phyloP scores from a whole-genome alignment of 2,113 vertebrate genomes.

The Oreochromis spilurus region DNA sequence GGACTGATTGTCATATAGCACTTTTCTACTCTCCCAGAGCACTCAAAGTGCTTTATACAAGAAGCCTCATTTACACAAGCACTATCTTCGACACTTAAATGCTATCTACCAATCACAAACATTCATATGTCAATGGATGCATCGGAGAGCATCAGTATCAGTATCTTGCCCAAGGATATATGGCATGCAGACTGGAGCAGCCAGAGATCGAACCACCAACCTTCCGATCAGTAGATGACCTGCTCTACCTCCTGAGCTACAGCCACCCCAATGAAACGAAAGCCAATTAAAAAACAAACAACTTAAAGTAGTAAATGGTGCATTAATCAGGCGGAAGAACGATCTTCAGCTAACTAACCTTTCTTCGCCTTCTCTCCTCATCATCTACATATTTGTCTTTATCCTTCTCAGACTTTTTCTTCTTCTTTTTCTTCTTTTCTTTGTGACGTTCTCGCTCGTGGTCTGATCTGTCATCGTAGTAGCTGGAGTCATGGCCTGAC shows the following conservation, averaged over 20 bases:
- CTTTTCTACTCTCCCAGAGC: background rate
- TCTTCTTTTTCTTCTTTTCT: slow-evolving; percentile 98
- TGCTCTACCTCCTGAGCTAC: background rate
- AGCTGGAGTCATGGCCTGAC: slow-evolving; percentile 94
- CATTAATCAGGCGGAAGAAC: background rate
- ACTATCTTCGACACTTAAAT: background rate
- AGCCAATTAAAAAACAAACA: background rate
- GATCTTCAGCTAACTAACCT: slow-evolving; percentile 65
- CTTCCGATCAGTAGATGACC: background rate
- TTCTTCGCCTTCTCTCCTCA: slow-evolving; percentile 87
- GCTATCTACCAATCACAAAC: background rate
- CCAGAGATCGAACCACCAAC: background rate
- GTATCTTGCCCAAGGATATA: background rate
- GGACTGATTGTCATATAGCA: background rate
- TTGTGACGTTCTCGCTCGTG: slow-evolving; percentile 91
- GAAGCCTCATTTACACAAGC: background rate
- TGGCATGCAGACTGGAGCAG: background rate
- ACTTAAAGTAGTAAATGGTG: background rate
- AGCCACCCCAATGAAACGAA: background rate
- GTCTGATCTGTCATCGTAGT: slow-evolving; percentile 93
- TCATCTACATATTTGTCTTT: slow-evolving; percentile 91
- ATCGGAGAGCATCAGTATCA: background rate
- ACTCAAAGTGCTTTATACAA: background rate
- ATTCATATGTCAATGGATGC: background rate
- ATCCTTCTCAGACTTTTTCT: slow-evolving; percentile 94